A percentile compares a stretch with the other conserved stretches of the same genome.
These are phyloP conservation scores for Heteromurus nitidus DNA, from an alignment of 2,888 invertebrate genomes.

Conservation along the genomic window DNA sequence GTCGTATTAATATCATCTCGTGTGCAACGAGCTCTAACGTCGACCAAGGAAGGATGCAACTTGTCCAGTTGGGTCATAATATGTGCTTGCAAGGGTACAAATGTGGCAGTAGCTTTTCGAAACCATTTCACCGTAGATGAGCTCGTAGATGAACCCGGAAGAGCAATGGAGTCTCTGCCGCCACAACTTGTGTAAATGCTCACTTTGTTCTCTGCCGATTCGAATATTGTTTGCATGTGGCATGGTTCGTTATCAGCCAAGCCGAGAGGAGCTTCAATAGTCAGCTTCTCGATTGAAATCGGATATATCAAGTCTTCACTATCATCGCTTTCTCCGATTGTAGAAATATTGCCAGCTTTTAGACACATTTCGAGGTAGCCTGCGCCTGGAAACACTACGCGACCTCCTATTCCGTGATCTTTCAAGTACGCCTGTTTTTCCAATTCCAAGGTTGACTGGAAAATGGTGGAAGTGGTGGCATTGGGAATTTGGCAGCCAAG, in stretches of 20 bases:
- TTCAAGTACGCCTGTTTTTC: conserved; percentile 62
- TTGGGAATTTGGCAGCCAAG: conserved; percentile 61
- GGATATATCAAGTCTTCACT: conserved; percentile 44
- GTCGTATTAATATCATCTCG: conserved; percentile 26
- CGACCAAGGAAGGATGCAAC: too few relatives aligned
- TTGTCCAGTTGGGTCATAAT: too few relatives aligned
- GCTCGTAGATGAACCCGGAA: neutral
- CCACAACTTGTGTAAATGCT: conserved; percentile 43
- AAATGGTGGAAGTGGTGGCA: conserved; percentile 54
- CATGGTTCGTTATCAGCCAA: too few relatives aligned
- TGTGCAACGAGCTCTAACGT: conserved; percentile 52
- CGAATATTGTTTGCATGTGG: conserved; percentile 64
- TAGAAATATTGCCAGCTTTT: conserved; percentile 55
- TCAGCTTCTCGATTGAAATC: conserved; percentile 62
- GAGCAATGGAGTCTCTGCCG: neutral
- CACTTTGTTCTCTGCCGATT: conserved; percentile 41
- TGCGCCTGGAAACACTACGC: conserved; percentile 67
- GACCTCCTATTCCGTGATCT: conserved; percentile 61
- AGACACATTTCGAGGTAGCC: conserved; percentile 65
- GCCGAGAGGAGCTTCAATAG: conserved; percentile 64
- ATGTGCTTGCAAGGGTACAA: conserved; percentile 53
- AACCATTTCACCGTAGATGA: conserved; percentile 64
- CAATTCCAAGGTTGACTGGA: conserved; percentile 57
- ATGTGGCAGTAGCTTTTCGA: conserved; percentile 61
- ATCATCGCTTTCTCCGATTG: conserved; percentile 36